These are phyloP conservation scores for Lathronympha strigana DNA, from an alignment of 2,888 invertebrate genomes.

Conservation along the genomic window DNA sequence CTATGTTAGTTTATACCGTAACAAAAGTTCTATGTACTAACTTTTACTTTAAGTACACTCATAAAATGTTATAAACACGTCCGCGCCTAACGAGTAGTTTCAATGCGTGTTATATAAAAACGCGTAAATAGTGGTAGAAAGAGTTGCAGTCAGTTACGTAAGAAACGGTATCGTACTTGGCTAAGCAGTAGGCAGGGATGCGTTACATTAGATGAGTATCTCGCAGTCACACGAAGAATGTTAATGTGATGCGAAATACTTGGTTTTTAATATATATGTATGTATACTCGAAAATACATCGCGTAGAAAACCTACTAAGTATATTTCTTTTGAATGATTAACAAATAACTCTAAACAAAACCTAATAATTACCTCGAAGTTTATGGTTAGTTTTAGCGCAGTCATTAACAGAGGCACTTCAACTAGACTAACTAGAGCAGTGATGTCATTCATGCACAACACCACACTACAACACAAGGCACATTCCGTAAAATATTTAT, in stretches of 20 bases:
- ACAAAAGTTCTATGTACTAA: neutral
- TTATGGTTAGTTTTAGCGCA: slow-evolving; percentile 13
- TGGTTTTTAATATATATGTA: no score
- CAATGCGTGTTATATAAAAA: slow-evolving; percentile 31
- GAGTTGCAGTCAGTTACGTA: slow-evolving; percentile 46
- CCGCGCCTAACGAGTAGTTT: neutral
- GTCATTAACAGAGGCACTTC: slow-evolving; percentile 11
- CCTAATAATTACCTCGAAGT: neutral
- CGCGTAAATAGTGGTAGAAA: slow-evolving; percentile 43
- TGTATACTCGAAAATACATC: no score
- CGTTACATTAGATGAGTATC: slow-evolving; percentile 39
- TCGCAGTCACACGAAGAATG: slow-evolving; percentile 4
- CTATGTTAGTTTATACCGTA: neutral
- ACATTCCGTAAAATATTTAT: slow-evolving; percentile 7
- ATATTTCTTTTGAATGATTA: no score
- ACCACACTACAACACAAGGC: no score
- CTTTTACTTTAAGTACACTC: slow-evolving; percentile 2
- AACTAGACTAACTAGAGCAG: slow-evolving; percentile 26
- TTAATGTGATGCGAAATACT: slow-evolving; percentile 1
- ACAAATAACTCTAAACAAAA: neutral
- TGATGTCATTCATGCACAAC: slow-evolving; percentile 21
- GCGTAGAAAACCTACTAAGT: no score
- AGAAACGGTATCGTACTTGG: slow-evolving; percentile 45
- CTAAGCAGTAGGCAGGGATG: slow-evolving; percentile 43
- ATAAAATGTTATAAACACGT: slow-evolving; percentile 1